A percentile compares a stretch with the other conserved stretches of the same genome.
Evolutionary conservation across 2,888 invertebrate species (phyloP).

Genomic region (Mythimna ferrago): DNA sequence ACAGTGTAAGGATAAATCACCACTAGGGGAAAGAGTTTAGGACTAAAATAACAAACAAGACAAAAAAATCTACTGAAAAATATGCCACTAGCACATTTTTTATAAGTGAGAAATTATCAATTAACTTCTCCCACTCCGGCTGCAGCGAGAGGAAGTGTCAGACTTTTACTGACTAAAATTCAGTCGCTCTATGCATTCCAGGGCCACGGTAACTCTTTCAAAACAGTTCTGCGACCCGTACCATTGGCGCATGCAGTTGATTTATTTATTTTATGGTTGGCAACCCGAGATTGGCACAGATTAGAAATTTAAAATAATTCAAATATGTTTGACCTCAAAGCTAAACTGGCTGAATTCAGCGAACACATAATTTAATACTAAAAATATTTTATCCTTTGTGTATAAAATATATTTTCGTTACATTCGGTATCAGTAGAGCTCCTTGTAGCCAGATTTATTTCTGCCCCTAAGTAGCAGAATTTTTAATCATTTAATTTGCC

Average conservation of each 20-base stretch:
- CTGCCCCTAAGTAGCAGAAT: background rate
- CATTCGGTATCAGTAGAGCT: background rate
- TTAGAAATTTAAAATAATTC: constrained; percentile 63
- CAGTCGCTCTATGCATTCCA: too few relatives aligned
- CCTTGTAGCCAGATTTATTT: background rate
- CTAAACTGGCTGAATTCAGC: constrained; percentile 28
- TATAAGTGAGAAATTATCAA: too few relatives aligned
- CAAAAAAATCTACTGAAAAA: too few relatives aligned
- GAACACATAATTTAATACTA: constrained; percentile 2
- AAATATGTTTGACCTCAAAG: constrained; percentile 56
- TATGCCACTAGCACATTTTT: too few relatives aligned
- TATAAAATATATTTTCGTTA: constrained; percentile 19
- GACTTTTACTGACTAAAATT: too few relatives aligned
- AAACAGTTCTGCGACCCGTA: too few relatives aligned
- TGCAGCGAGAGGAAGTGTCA: too few relatives aligned
- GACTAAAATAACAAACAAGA: too few relatives aligned
- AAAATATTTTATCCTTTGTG: constrained; percentile 23
- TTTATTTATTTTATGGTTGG: constrained; percentile 15
- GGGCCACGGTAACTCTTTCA: too few relatives aligned
- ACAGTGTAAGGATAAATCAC: too few relatives aligned
- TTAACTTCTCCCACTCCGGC: too few relatives aligned
- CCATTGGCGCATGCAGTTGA: background rate
- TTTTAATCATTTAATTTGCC: background rate
- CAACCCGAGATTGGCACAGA: constrained; percentile 49
- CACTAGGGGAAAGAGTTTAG: too few relatives aligned